A percentile compares a stretch with the other conserved stretches of the same genome.
phyloP scores from a whole-genome alignment of 2,888 invertebrate genomes.

The Xiphydria camelus region DNA sequence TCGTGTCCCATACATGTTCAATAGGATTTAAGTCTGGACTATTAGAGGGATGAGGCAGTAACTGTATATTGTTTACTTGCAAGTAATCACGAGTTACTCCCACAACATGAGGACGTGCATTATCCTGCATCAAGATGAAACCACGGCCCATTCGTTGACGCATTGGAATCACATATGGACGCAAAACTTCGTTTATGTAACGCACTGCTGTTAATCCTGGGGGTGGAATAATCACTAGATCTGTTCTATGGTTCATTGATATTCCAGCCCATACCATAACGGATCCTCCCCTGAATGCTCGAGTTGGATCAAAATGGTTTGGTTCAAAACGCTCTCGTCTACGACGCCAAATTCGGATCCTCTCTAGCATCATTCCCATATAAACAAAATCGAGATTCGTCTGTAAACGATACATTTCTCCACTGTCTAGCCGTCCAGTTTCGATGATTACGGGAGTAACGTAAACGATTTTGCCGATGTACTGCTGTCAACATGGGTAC shows the following conservation, averaged over 20 bases:
- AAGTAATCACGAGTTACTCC: constrained; percentile 13
- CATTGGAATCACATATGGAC: constrained; percentile 9
- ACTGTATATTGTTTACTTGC: constrained; percentile 3
- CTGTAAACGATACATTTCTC: constrained; percentile 18
- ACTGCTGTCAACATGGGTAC: constrained; percentile 2
- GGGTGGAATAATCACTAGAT: constrained; percentile 4
- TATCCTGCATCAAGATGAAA: constrained; percentile 22
- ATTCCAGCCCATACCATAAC: constrained; percentile 5
- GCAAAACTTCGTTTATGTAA: constrained; percentile 14
- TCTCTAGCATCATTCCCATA: constrained; percentile 17
- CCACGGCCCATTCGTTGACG: constrained; percentile 3
- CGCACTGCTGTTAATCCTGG: constrained; percentile 15
- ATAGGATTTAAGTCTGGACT: constrained; percentile 20
- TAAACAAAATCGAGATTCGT: constrained; percentile 14
- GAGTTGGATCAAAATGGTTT: constrained; percentile 4
- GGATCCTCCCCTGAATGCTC: neutral
- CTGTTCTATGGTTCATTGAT: constrained; percentile 3
- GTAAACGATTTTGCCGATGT: constrained; percentile 1
- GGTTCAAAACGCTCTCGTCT: constrained; percentile 6
- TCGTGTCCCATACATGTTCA: constrained; percentile 21
- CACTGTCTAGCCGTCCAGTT: constrained; percentile 18
- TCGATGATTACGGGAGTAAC: neutral
- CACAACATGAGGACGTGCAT: constrained; percentile 20
- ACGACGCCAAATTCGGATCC: constrained; percentile 18
- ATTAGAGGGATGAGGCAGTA: constrained; percentile 15